These are phyloP conservation scores for Rhincodon typus DNA, from an alignment of 2,797 vertebrate genomes.

Conservation along the genomic window DNA sequence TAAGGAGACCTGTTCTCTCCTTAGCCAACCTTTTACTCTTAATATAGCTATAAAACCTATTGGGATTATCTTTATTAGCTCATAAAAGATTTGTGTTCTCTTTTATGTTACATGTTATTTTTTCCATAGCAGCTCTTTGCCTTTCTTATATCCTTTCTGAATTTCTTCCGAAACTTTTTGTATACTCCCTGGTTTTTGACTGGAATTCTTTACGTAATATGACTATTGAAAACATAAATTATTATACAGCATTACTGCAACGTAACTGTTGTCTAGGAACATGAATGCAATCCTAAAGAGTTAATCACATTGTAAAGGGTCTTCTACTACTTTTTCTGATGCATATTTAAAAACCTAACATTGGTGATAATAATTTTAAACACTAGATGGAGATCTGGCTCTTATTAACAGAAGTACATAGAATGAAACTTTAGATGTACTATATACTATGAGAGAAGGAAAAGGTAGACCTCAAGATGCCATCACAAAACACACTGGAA, in stretches of 20 bases:
- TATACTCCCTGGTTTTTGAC: background rate
- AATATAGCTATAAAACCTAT: too few relatives aligned
- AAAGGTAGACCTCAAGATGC: background rate
- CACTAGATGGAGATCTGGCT: conserved; percentile 30
- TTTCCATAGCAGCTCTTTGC: background rate
- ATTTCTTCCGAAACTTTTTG: too few relatives aligned
- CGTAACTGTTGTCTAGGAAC: background rate
- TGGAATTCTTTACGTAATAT: background rate
- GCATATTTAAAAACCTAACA: background rate
- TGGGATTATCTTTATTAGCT: background rate
- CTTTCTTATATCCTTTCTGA: background rate
- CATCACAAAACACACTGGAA: background rate
- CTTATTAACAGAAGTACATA: background rate
- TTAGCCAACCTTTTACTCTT: too few relatives aligned
- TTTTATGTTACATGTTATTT: background rate
- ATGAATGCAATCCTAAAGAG: background rate
- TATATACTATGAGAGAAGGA: background rate
- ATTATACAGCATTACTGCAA: background rate
- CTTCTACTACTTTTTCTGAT: background rate
- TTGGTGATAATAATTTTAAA: background rate
- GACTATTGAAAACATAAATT: background rate
- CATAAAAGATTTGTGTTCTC: background rate
- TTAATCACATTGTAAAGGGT: background rate
- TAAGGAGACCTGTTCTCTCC: too few relatives aligned
- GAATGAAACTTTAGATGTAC: background rate